A percentile compares a stretch with the other conserved stretches of the same genome.
These are phyloP conservation scores for Apodemia duryi DNA, from an alignment of 2,888 invertebrate species.

Conservation along the genomic window DNA sequence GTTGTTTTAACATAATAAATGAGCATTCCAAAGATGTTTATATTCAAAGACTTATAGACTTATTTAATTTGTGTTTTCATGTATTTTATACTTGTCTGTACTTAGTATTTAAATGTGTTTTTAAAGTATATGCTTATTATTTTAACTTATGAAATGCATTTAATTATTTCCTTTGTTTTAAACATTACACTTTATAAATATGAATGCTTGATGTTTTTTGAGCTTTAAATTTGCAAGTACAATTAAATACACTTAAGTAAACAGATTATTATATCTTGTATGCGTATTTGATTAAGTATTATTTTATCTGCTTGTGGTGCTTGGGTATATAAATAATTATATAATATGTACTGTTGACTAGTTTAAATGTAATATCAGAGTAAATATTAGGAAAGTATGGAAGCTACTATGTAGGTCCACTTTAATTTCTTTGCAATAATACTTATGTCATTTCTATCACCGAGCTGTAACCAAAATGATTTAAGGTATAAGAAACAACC, in stretches of 20 bases:
- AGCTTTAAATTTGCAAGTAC: constrained; percentile 74
- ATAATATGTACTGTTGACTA: constrained; percentile 43
- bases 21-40: constrained; percentile 70
- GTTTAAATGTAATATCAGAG: constrained; percentile 38
- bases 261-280: constrained; percentile 62
- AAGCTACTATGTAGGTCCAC: neutral
- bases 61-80: constrained; percentile 7
- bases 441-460: too few relatives aligned
- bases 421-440: neutral
- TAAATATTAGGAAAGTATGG: neutral
- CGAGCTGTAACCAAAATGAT: too few relatives aligned
- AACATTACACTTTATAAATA: constrained; percentile 32
- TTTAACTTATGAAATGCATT: constrained; percentile 18
- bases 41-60: constrained; percentile 11
- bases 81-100: constrained; percentile 9
- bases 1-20: constrained; percentile 1
- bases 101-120: constrained; percentile 2
- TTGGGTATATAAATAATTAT: constrained; percentile 47
- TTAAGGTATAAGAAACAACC: too few relatives aligned
- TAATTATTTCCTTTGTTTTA: constrained; percentile 24
- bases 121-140: neutral
- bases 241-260: constrained; percentile 45
- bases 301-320: constrained; percentile 68
- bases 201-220: constrained; percentile 48
- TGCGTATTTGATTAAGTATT: constrained; percentile 41